A percentile compares a stretch with the other conserved stretches of the same genome.
Evolutionary conservation across 2,888 invertebrate species (phyloP).

Genomic region (Emmelina monodactyla): DNA sequence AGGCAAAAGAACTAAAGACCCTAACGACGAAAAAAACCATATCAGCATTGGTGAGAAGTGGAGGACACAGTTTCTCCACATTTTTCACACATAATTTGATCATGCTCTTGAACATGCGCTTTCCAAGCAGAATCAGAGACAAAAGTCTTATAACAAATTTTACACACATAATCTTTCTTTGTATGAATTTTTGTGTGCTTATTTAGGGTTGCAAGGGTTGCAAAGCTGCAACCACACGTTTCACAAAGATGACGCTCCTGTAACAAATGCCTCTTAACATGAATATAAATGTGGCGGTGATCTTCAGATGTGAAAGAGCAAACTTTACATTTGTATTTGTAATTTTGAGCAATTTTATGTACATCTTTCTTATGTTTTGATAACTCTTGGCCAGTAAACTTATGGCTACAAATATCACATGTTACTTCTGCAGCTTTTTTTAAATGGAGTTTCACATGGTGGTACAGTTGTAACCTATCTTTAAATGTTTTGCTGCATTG

Average conservation of each 20-base stretch:
- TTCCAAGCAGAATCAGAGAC: constrained; percentile 23
- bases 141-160: constrained; percentile 30
- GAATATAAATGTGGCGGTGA: constrained; percentile 64
- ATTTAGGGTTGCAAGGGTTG: constrained; percentile 31
- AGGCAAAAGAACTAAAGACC: too few relatives aligned
- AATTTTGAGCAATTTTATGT: constrained; percentile 23
- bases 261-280: constrained; percentile 62
- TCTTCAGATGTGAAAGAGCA: constrained; percentile 65
- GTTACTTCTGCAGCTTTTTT: constrained; percentile 31
- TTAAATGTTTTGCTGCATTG: constrained; percentile 42
- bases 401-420: constrained; percentile 47
- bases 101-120: constrained; percentile 31
- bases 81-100: constrained; percentile 43
- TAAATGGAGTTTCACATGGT: constrained; percentile 45
- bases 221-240: constrained; percentile 47
- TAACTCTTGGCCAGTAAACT: constrained; percentile 34
- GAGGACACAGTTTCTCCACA: constrained; percentile 27
- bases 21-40: too few relatives aligned
- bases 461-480: constrained; percentile 39
- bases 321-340: constrained; percentile 54
- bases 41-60: too few relatives aligned
- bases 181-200: constrained; percentile 36
- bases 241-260: constrained; percentile 43
- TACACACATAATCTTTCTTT: constrained; percentile 23
- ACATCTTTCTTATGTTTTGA: constrained; percentile 34